Base-by-base conservation (phyloP, 2,797 vertebrate species). In the Channa striata region DNA sequence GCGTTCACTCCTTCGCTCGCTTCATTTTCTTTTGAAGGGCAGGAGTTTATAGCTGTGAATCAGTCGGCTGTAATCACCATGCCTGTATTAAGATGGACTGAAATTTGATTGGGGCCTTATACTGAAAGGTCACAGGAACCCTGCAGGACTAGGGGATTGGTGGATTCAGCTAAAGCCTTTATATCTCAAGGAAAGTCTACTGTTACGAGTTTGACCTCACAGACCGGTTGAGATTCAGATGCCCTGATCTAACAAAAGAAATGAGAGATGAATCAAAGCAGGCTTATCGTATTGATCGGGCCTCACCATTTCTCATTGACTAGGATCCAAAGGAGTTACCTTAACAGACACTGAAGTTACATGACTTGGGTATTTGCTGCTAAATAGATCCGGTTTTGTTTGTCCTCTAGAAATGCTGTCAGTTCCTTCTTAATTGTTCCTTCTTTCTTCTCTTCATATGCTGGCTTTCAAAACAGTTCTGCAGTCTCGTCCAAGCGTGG, bases 81-180 rank as follows among this genome's bases (percentile, higher is more conserved):
- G 67, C 84, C 81, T 77, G 77, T 53, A 62, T 81, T 77, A 77
- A 58, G 63, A 70, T 1, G 1, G 50, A 19, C 51, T 19, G 49
- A 50, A 37, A 59, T 60, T 74, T 87, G 87, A 88, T 78, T 79
- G 85, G 71, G 80, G 74, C 16, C 50, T 78, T n/a, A 1, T 40
- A 70, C 4, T 10, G 49, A 85, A 87, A 92, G 89, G 87, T 89
- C 85, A 82, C 16, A 63, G 59, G 68, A 57, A 60, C 50, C 74
- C 63, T 59, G 65, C 67, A 62, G 71, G 37, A 2, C 16, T 1
- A 2, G 58, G 0, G 3, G 63, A 72, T 82, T 59, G 73, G 68
- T 68, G 52, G 58, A 77, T 81, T 83, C 75, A 77, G 63, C 43
- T n/a, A 12, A 79, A 68, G 56, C 46, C 49, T 66, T 69, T 62